Base-by-base conservation (phyloP, 2,888 invertebrate species). In the Molorchus minor region DNA sequence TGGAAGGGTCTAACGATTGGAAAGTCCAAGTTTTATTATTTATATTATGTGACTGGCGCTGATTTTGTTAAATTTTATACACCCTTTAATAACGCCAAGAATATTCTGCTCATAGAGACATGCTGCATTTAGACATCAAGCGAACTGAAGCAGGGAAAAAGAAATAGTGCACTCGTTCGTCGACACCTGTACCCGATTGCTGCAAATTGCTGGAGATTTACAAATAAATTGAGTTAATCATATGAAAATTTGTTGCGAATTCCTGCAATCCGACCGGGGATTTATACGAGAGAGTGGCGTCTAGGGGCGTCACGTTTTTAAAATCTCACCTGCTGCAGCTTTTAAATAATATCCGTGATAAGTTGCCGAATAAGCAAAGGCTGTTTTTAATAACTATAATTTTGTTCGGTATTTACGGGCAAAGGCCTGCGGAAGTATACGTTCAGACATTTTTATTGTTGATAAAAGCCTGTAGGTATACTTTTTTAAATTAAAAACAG, bases 211-310 rank as follows among this genome's bases (percentile, higher is more conserved):
- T 51, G 61, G n/a, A 66, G 70, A 72, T 72, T 73, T 72, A 68
- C 69, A 72, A 75, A 70, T 66, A 74, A 74, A 73, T 73, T 71
- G 71, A 71, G 69, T 71, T 73, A 75, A 75, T 75, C 73, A 73
- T 72, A 71, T 68, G 71, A 70, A 74, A 72, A 72, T 73, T 71
- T 64, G 58, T 67, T 56, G 62, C 41, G 58, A 56, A 43, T 59
- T 53, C 53, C 33, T 43, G 38, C 56, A 56, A 56, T 62, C 35
- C 54, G 44, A 19, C 29, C 8, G 15, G 21, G 40, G 53, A 60
- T 56, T 60, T 41, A 56, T 56, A 46, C 43, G 36, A 25, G 15
- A 16, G 29, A 20, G 16, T 19, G 29, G 35, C 17, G 33, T 13
- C 46, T 13, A 15, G 43, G 47, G 35, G 45, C 55, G 58, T 58